Conservation (phyloP, 2,888 invertebrate species). For the Ochlodes sylvanus region DNA sequence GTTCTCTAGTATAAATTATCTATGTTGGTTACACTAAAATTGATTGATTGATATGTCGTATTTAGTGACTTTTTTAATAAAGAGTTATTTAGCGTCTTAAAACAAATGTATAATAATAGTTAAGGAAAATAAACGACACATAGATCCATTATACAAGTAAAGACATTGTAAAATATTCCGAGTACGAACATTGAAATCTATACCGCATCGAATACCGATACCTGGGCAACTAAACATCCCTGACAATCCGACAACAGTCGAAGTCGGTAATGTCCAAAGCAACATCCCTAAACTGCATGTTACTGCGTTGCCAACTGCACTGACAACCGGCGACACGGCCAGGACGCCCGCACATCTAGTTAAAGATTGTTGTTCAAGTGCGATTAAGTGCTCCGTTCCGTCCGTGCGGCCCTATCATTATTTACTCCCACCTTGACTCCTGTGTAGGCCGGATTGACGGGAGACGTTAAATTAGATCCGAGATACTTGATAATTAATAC, state of each 20-base stretch:
- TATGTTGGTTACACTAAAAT: no score
- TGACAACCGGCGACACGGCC: slow-evolving; percentile 34
- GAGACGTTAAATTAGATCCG: slow-evolving; percentile 38
- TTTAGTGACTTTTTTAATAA: no score
- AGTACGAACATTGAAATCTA: not conserved
- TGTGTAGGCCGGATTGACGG: slow-evolving; percentile 39
- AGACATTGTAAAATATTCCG: not conserved
- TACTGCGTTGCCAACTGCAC: slow-evolving; percentile 46
- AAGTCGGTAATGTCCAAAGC: slow-evolving; percentile 29
- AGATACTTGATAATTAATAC: slow-evolving; percentile 39
- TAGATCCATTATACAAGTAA: not conserved
- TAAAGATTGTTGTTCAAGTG: slow-evolving; percentile 50
- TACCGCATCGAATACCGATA: not conserved
- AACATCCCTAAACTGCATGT: slow-evolving; percentile 49
- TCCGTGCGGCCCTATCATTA: slow-evolving; percentile 32
- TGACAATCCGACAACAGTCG: slow-evolving; percentile 31
- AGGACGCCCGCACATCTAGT: slow-evolving; percentile 54
- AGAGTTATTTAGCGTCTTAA: not conserved
- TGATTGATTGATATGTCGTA: no score
- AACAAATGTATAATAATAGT: not conserved
- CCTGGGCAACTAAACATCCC: slow-evolving; percentile 9
- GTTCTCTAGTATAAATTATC: no score
- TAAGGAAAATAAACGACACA: no score
- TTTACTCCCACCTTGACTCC: slow-evolving; percentile 33
- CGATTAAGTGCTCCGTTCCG: slow-evolving; percentile 43